Evolutionary conservation across 2,888 invertebrate genomes (phyloP).

Genomic region (Tenthredo notha): DNA sequence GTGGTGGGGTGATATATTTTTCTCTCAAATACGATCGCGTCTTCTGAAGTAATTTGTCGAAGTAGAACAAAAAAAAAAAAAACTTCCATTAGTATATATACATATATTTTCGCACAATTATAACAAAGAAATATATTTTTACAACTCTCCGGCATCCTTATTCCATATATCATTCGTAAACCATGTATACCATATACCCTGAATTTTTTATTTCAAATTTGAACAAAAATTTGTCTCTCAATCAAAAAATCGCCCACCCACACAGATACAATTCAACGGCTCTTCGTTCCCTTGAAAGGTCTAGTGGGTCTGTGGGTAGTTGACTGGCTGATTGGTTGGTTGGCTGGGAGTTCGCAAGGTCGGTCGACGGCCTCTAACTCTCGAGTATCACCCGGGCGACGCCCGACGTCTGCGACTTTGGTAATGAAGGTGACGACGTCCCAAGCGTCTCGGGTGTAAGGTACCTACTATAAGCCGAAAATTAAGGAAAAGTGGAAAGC

Average conservation of each 20-base stretch:
- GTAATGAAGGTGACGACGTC: background rate
- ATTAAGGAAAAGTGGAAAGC: background rate
- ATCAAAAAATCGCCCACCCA: constrained; percentile 1
- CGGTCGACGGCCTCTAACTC: constrained; percentile 61
- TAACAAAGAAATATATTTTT: background rate
- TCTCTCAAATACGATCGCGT: background rate
- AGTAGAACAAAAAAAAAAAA: background rate
- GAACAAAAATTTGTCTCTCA: background rate
- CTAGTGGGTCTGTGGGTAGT: constrained; percentile 41
- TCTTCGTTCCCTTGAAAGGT: constrained; percentile 31
- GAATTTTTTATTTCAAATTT: background rate
- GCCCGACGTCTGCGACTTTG: constrained; percentile 15
- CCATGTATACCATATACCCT: background rate
- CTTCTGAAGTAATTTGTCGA: background rate
- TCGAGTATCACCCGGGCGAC: constrained; percentile 15
- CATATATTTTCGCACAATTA: background rate
- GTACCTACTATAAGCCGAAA: background rate
- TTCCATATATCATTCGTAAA: background rate
- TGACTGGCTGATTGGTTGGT: constrained; percentile 41
- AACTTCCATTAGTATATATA: background rate
- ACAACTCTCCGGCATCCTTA: background rate
- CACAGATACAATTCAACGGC: background rate
- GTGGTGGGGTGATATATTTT: background rate
- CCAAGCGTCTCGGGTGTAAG: background rate
- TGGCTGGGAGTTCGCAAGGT: constrained; percentile 66